phyloP scores from a whole-genome alignment of 2,888 invertebrate species.

The Metalampra italica region DNA sequence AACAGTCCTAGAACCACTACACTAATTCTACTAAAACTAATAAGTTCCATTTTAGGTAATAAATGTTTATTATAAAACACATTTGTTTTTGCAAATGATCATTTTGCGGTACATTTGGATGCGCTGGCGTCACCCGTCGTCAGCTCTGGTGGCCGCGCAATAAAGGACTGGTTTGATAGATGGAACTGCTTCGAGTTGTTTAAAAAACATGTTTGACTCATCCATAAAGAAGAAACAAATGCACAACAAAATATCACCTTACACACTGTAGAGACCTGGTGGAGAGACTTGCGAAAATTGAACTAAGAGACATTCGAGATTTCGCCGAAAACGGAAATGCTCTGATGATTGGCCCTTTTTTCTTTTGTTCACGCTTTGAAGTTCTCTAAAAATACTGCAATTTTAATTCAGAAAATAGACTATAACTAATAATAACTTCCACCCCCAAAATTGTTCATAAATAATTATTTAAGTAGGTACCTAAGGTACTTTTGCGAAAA shows the following conservation, averaged over 20 bases:
- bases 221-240: neutral
- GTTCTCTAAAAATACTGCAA: no score
- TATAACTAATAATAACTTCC: no score
- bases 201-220: neutral
- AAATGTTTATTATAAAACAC: neutral
- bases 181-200: neutral
- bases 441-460: no score
- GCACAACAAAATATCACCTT: no score
- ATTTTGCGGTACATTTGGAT: slow-evolving; percentile 9
- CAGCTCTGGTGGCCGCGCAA: slow-evolving; percentile 27
- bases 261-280: neutral
- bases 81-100: slow-evolving; percentile 1
- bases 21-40: slow-evolving; percentile 14
- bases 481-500: no score
- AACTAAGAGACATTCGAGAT: no score
- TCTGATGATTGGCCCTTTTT: no score
- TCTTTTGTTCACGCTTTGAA: no score
- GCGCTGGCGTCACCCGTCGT: slow-evolving; percentile 27
- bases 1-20: slow-evolving; percentile 24
- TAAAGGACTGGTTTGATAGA: slow-evolving; percentile 29
- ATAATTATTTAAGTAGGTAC: no score
- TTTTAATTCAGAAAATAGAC: no score
- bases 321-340: no score
- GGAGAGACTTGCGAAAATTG: no score
- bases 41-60: slow-evolving; percentile 21